Conservation (phyloP, 30 jellyfish, hydroid and myxozoan species). For the Aurelia sp. region DNA sequence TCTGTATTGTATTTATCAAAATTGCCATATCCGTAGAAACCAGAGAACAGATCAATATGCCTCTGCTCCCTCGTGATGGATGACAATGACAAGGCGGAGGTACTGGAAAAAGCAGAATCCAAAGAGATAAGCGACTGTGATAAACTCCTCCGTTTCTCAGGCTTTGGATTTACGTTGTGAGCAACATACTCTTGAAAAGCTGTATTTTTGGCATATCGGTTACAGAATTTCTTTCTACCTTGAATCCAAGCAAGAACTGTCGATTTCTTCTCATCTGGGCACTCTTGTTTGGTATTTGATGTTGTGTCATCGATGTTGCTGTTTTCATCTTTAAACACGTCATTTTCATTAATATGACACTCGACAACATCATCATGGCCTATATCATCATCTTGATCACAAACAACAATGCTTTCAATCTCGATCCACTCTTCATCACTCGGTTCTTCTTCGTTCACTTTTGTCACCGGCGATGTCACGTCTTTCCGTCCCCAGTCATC, state of each 20-base stretch:
- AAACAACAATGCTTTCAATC: constrained; percentile 2
- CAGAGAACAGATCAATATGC: constrained; percentile 35
- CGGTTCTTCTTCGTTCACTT: background rate
- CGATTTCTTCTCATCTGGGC: background rate
- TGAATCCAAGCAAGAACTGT: constrained; percentile 34
- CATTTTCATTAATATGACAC: background rate
- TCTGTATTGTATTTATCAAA: constrained; percentile 57
- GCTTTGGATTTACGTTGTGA: constrained; percentile 2
- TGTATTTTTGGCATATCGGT: constrained; percentile 24
- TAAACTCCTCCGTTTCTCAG: constrained; percentile 4
- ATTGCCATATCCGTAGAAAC: constrained; percentile 56
- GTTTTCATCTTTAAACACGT: background rate
- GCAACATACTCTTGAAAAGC: constrained; percentile 47
- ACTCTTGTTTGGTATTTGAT: background rate
- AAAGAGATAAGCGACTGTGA: constrained; percentile 42
- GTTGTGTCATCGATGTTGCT: background rate
- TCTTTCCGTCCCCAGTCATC: constrained; percentile 64
- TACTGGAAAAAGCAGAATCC: constrained; percentile 50
- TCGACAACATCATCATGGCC: background rate
- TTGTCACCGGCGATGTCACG: background rate
- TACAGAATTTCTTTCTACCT: constrained; percentile 27
- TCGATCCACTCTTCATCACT: constrained; percentile 32
- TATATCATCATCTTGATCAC: background rate
- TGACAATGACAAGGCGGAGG: constrained; percentile 43
- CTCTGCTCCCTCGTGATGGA: constrained; percentile 50